Evolutionary conservation across 2,888 invertebrate genomes (phyloP).

Genomic region (Melanchra persicariae): DNA sequence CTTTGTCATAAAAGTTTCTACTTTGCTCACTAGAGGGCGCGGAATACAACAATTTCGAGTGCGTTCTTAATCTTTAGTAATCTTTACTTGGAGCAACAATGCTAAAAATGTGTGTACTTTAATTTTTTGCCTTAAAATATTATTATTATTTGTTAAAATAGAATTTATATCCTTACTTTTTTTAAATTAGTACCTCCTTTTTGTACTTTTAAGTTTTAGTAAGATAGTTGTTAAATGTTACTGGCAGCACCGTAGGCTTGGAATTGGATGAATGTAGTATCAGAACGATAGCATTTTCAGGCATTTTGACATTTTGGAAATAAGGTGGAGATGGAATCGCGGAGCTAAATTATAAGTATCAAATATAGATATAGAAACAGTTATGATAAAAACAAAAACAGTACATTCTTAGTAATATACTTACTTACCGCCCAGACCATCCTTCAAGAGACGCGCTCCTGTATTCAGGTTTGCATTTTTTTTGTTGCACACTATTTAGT

Average conservation of each 20-base stretch:
- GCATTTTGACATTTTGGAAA: conserved; percentile 45
- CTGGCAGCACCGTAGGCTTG: background rate
- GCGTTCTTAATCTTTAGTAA: conserved; percentile 45
- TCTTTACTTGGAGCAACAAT: background rate
- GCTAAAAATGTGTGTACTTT: background rate
- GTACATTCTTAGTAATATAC: conserved; percentile 20
- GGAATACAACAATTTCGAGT: background rate
- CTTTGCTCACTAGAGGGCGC: conserved; percentile 43
- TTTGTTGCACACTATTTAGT: conserved; percentile 82
- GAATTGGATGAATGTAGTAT: background rate
- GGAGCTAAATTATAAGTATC: background rate
- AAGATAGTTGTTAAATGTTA: background rate
- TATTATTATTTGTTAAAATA: background rate
- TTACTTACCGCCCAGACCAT: conserved; percentile 84
- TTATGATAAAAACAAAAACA: conserved; percentile 9
- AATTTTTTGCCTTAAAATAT: no score
- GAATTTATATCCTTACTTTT: background rate
- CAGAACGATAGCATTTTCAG: conserved; percentile 50
- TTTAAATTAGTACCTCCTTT: background rate
- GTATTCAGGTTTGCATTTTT: conserved; percentile 86
- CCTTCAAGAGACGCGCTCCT: conserved; percentile 87
- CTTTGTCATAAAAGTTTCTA: background rate
- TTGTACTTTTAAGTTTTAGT: background rate
- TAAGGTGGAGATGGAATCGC: background rate
- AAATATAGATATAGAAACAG: conserved; percentile 21